A percentile compares a stretch with the other conserved stretches of the same genome.
phyloP scores from a whole-genome alignment of 2,113 vertebrate species.

The Bufo bufo region DNA sequence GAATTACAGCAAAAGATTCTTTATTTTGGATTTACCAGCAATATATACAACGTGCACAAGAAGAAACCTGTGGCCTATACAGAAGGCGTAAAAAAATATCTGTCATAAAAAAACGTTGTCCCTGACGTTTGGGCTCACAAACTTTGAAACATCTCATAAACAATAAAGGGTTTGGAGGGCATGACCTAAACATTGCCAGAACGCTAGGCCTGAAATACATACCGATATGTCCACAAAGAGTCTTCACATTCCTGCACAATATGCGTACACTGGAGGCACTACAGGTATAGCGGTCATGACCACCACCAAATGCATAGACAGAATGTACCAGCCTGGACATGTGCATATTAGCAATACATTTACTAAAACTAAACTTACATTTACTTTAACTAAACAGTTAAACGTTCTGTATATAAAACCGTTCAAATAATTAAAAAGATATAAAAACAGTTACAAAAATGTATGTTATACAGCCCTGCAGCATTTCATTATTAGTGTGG shows the following conservation, averaged over 20 bases:
- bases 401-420: neutral
- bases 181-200: constrained; percentile 29
- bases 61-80: neutral
- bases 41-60: constrained; percentile 18
- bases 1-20: constrained; percentile 30
- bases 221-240: neutral
- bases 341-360: neutral
- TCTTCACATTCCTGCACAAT: neutral
- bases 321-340: neutral
- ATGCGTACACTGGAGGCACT: neutral
- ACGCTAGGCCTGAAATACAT: neutral
- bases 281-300: neutral
- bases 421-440: neutral
- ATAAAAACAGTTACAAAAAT: constrained; percentile 8
- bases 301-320: neutral
- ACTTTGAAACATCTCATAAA: neutral
- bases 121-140: neutral
- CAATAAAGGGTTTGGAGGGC: neutral
- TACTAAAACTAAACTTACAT: neutral
- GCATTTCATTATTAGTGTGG: neutral
- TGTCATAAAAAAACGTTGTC: constrained; percentile 18
- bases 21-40: constrained; percentile 35
- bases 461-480: neutral
- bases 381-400: no score
- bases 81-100: constrained; percentile 28